phyloP scores from a whole-genome alignment of 2,888 invertebrate species.

The Rhaphigaster nebulosa region DNA sequence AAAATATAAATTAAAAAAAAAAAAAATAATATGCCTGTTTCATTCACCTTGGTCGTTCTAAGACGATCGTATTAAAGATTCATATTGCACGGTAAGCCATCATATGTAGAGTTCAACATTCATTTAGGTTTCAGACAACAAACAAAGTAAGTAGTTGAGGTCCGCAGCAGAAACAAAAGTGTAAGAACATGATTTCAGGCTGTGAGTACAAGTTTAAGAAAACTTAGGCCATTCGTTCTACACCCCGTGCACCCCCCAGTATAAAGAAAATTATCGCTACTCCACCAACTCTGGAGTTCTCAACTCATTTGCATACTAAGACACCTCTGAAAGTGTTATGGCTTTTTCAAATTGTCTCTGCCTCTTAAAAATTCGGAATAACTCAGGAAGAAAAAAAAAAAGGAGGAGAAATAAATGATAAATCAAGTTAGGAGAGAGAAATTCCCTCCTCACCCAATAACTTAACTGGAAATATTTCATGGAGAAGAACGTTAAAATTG shows the following conservation, averaged over 20 bases:
- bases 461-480: neutral
- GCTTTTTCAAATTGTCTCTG: slow-evolving; percentile 37
- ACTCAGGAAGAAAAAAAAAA: neutral
- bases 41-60: no score
- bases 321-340: slow-evolving; percentile 26
- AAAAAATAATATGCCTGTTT: no score
- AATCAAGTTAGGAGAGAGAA: neutral
- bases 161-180: neutral
- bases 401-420: neutral
- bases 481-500: neutral
- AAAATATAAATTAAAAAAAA: no score
- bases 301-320: slow-evolving; percentile 51
- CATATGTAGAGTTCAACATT: neutral
- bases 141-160: slow-evolving; percentile 4
- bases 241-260: neutral
- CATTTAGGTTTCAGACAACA: neutral
- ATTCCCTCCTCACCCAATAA: neutral
- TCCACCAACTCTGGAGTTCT: slow-evolving; percentile 19
- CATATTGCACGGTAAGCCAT: neutral
- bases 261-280: slow-evolving; percentile 42
- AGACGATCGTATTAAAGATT: neutral
- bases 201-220: slow-evolving; percentile 26
- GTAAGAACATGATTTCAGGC: slow-evolving; percentile 12
- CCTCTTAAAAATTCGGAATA: slow-evolving; percentile 21
- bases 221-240: slow-evolving; percentile 19